Conservation (phyloP, 2,797 vertebrate species). For the Schizothorax lantsangensis region DNA sequence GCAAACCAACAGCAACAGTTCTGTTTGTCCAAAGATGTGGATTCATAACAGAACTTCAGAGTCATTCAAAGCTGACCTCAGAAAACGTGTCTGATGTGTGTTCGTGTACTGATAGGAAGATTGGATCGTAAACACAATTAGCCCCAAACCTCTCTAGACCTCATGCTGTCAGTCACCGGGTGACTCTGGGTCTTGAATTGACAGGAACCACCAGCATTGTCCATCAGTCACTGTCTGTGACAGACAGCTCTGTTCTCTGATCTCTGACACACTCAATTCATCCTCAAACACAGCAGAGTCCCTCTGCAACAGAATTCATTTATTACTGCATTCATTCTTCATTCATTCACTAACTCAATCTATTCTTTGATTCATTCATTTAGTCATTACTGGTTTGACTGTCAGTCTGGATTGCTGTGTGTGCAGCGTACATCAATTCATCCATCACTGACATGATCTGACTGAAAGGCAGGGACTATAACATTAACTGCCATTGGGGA, state of each 20-base stretch:
- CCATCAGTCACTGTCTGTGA: constrained; percentile 55
- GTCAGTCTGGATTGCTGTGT: not conserved
- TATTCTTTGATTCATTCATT: constrained; percentile 26
- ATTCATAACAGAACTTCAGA: constrained; percentile 31
- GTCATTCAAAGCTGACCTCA: constrained; percentile 28
- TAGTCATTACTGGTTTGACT: not conserved
- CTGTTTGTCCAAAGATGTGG: constrained; percentile 19
- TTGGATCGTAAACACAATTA: constrained; percentile 43
- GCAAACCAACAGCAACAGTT: not conserved
- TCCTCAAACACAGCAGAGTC: not conserved
- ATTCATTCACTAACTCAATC: constrained; percentile 27
- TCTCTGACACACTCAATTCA: constrained; percentile 34
- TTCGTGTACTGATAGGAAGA: not conserved
- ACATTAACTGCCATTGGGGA: not conserved
- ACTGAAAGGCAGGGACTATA: not conserved
- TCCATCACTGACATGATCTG: not conserved
- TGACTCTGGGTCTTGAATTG: constrained; percentile 30
- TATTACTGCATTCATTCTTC: constrained; percentile 17
- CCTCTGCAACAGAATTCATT: not conserved
- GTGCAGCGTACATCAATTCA: not conserved
- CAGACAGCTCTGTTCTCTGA: constrained; percentile 44
- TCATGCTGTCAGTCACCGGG: constrained; percentile 34
- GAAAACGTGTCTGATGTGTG: not conserved
- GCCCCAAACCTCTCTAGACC: constrained; percentile 19
- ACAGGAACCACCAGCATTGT: constrained; percentile 34